Base-by-base conservation (phyloP, 2,888 invertebrate genomes). In the Hirtodrosophila confusa region DNA sequence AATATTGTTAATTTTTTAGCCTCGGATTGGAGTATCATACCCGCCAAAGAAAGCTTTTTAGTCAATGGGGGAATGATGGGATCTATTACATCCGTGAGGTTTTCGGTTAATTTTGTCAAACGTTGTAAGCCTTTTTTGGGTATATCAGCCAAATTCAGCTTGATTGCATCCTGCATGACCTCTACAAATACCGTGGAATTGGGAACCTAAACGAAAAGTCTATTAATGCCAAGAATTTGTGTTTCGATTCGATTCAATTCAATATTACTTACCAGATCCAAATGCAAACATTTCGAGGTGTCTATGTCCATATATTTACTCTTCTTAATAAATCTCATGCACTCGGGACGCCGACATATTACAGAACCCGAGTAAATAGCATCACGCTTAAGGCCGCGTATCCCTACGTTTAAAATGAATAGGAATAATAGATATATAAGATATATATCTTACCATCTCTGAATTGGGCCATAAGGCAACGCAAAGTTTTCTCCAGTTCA, bases 381-480 rank as follows among this genome's bases (percentile, higher is more conserved):
- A 88, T 94, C 94, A 49, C 92, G 92, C 90, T 94, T 94, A 50
- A 95, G 95, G 78, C 93, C 94, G 68, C 95, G 93, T 39, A 95
- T 92, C 23, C 93, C 95, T 95, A 17, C 17, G 17, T 17, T 17
- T 7, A 10, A 7, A 9, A 48, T 23, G 7, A 2, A 3, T 6
- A 4, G n/a, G n/a, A n/a, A n/a, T n/a, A 12, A 5, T 12, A 29
- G 6, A 11, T 27, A 0, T 2, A 2, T 31, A 11, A 10, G 3
- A 4, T 7, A 27, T 9, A 2, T 29, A 1, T 9, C 35, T 83
- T 90, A 96, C 96, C 95, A 70, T 94, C 93, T 90, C 95, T 95
- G 70, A 96, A 93, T 68, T 94, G 93, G 43, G 94, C 94, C 3
- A 96, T 96, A 80, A 94, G 93, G 47, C 92, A 93, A 55, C 96